Base-by-base conservation (phyloP, 92 coral and sea anemone species). In the Siderastrea siderea region DNA sequence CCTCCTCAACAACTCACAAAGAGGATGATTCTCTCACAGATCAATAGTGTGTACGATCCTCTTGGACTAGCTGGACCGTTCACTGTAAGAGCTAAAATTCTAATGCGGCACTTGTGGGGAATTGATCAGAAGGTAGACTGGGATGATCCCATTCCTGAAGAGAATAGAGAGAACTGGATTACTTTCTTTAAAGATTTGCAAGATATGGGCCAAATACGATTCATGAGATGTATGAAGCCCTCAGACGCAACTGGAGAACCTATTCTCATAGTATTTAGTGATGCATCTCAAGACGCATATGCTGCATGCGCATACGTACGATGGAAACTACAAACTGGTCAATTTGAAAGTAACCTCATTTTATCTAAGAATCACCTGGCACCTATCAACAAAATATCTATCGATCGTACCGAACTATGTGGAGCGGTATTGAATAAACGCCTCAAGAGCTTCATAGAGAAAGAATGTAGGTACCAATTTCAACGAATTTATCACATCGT, bases 21-120 rank as follows among this genome's bases (percentile, higher is more conserved):
- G 83, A 64, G 95, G 54, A 86, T 90, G 63, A 69, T 93, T 7
- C 86, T 93, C 13, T 90, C 95, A 54, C 91, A 93, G 77, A 84
- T 93, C 53, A 93, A 93, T 80, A 78, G 94, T 48, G 85, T 93
- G 14, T 93, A 90, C 50, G 92, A 93, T 82, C 95, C 95, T 10
- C 74, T 93, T 7, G 94, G 94, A 63, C 65, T 90, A n/a, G 92
- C 96, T 7, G 90, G 86, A 47, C 93, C 93, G 71, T 79, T 89
- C 70, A 92, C 94, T 8, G 90, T 92, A n/a, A 75, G 84, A 79
- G 95, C 95, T 49, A 92, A 90, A 54, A 92, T 92, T 16, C 82
- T 92, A 73, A 85, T 92, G 92, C 74, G 91, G 65, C 71, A 70
- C 63, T 75, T 92, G 46, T 92, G 96, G 93, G 85, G 63, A 71